These are phyloP conservation scores for Phorcus lineatus DNA, from an alignment of 2,888 invertebrate genomes.

Conservation along the genomic window DNA sequence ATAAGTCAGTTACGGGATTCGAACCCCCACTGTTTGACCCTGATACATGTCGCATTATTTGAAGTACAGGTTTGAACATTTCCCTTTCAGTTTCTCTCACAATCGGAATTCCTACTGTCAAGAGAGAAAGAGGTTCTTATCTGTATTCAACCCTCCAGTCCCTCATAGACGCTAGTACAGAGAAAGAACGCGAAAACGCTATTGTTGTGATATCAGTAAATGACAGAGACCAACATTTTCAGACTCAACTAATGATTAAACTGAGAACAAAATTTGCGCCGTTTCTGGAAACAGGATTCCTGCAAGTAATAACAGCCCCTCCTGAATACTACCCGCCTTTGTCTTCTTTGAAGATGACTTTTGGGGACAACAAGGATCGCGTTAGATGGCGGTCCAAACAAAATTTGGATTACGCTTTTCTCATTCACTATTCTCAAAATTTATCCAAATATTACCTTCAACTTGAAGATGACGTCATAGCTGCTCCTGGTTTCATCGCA, in stretches of 20 bases:
- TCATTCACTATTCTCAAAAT: constrained; percentile 67
- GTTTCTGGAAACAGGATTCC: constrained; percentile 53
- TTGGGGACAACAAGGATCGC: constrained; percentile 69
- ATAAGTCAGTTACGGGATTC: too few species aligned
- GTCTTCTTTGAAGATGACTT: constrained; percentile 59
- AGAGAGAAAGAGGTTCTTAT: constrained; percentile 70
- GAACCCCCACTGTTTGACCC: too few species aligned
- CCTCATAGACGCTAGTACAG: constrained; percentile 68
- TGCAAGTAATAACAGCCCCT: constrained; percentile 70
- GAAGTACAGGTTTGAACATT: too few species aligned
- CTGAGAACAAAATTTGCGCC: constrained; percentile 32
- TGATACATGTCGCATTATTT: too few species aligned
- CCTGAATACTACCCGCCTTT: constrained; percentile 60
- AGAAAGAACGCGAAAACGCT: constrained; percentile 60
- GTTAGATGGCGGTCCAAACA: constrained; percentile 75
- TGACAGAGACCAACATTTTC: constrained; percentile 67
- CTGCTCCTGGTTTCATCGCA: constrained; percentile 66
- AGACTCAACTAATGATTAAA: constrained; percentile 39
- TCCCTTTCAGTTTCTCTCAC: constrained; percentile 69
- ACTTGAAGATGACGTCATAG: constrained; percentile 75
- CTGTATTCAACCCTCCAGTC: constrained; percentile 72
- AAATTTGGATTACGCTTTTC: constrained; percentile 74
- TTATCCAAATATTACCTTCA: constrained; percentile 72
- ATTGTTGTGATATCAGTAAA: constrained; percentile 74
- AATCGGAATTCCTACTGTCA: constrained; percentile 75